These are phyloP conservation scores for Mus spretus DNA, from an alignment of 2,797 vertebrate species.

Conservation along the genomic window DNA sequence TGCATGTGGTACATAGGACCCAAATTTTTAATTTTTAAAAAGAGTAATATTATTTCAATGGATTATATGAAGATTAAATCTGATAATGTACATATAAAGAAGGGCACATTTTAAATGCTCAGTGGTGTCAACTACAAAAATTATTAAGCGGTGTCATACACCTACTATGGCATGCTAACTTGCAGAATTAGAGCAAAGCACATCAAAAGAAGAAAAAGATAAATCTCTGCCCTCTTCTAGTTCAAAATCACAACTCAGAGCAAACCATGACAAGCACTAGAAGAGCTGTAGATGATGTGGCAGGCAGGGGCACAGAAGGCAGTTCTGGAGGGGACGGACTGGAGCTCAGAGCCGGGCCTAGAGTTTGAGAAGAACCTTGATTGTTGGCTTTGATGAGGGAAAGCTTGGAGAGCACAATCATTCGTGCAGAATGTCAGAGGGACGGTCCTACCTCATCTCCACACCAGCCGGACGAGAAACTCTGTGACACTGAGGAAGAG, in stretches of 20 bases:
- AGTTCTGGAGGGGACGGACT: not conserved
- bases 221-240: not conserved
- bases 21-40: not conserved
- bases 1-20: not conserved
- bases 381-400: not conserved
- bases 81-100: constrained; percentile 9
- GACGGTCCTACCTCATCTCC: not conserved
- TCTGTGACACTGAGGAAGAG: not conserved
- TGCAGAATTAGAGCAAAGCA: not conserved
- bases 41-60: not conserved
- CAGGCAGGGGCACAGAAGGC: not conserved
- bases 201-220: constrained; percentile 7
- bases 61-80: not conserved
- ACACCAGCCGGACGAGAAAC: not conserved
- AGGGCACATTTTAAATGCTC: not conserved
- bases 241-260: constrained; percentile 22
- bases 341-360: not conserved
- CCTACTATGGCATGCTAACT: not conserved
- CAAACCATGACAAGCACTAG: not conserved
- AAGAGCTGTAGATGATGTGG: not conserved
- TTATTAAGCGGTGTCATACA: not conserved
- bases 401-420: not conserved
- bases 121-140: constrained; percentile 15
- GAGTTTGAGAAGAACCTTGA: not conserved
- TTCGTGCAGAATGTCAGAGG: not conserved